Conservation (phyloP, 92 coral and sea anemone genomes). For the Parazoanthus swiftii region DNA sequence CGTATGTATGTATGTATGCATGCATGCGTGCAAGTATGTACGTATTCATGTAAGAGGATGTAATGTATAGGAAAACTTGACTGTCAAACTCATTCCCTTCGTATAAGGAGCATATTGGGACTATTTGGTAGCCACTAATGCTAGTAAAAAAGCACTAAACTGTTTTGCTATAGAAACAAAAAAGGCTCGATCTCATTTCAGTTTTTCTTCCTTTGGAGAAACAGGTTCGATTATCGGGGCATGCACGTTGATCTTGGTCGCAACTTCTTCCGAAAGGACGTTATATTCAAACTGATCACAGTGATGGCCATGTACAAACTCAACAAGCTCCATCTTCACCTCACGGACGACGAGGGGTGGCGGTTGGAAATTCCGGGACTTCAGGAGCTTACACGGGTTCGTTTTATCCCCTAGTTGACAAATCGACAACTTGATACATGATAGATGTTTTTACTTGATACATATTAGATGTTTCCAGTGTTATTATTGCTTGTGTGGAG, state of each 20-base stretch:
- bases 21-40: too few species aligned
- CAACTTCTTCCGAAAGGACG: slow-evolving; percentile 40
- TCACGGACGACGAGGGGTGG: slow-evolving; percentile 90
- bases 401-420: not conserved
- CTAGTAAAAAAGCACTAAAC: not conserved
- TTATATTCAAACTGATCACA: slow-evolving; percentile 42
- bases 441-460: not conserved
- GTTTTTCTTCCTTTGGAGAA: not conserved
- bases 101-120: too few species aligned
- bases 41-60: too few species aligned
- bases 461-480: too few species aligned
- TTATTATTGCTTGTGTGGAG: too few species aligned
- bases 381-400: slow-evolving; percentile 65
- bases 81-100: too few species aligned
- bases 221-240: slow-evolving; percentile 51
- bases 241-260: slow-evolving; percentile 50
- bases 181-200: not conserved
- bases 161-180: not conserved
- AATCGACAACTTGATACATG: not conserved
- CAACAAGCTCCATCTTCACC: slow-evolving; percentile 78
- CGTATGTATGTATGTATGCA: too few species aligned
- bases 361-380: slow-evolving; percentile 82
- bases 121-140: not conserved
- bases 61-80: too few species aligned
- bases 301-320: slow-evolving; percentile 60